These are phyloP conservation scores for Valencia hispanica DNA, from an alignment of 2,797 vertebrate genomes.

Conservation along the genomic window DNA sequence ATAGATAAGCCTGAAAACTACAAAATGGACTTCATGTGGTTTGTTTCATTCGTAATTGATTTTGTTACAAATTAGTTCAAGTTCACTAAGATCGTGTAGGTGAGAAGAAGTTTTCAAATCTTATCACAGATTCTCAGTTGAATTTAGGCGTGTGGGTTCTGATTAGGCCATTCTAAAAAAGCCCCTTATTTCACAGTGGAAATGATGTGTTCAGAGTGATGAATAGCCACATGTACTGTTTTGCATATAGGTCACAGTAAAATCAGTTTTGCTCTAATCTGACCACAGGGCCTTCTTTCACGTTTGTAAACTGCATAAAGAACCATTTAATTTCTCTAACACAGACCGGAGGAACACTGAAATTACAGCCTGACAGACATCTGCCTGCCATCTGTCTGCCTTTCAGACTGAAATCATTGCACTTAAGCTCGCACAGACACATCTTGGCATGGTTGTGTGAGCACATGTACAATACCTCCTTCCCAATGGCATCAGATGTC, in stretches of 20 bases:
- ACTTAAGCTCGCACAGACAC: neutral
- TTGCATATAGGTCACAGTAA: too few relatives aligned
- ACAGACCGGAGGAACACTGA: constrained; percentile 10
- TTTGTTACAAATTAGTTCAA: neutral
- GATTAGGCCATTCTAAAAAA: neutral
- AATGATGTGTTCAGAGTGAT: too few relatives aligned
- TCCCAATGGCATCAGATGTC: constrained; percentile 84
- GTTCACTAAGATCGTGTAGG: neutral
- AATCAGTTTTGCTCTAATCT: too few relatives aligned
- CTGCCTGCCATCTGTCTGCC: constrained; percentile 32
- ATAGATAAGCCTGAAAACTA: neutral
- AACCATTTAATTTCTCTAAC: neutral
- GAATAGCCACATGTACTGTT: too few relatives aligned
- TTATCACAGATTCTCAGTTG: neutral
- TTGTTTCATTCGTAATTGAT: neutral
- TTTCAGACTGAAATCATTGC: constrained; percentile 1
- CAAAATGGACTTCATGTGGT: neutral
- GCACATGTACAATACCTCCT: constrained; percentile 65
- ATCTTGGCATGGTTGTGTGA: constrained; percentile 15
- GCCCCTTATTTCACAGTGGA: too few relatives aligned
- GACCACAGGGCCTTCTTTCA: too few relatives aligned
- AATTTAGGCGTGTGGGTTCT: neutral
- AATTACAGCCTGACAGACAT: constrained; percentile 3
- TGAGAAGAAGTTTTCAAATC: neutral
- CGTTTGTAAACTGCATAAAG: neutral